Evolutionary conservation across 2,888 invertebrate species (phyloP).

Genomic region (Lasioglossum marginatum): DNA sequence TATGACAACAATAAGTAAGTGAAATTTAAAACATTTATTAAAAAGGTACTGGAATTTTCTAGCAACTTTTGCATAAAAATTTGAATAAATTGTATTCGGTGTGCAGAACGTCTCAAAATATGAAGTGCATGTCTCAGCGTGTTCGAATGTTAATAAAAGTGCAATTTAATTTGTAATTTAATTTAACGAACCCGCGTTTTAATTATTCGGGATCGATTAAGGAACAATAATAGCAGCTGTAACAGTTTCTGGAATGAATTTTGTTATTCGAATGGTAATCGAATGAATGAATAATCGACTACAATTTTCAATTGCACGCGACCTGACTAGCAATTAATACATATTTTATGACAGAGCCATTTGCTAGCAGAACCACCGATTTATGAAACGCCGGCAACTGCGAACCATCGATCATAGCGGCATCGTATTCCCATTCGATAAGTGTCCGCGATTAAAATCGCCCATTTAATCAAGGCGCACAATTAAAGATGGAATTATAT

Average conservation of each 20-base stretch:
- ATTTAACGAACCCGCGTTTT: background rate
- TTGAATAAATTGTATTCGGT: background rate
- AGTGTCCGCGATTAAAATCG: constrained; percentile 40
- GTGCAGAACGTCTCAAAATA: background rate
- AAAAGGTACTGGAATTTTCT: background rate
- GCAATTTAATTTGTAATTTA: background rate
- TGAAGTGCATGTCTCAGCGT: too few species aligned
- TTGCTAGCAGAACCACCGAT: constrained; percentile 12
- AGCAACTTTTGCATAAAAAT: background rate
- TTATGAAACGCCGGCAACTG: background rate
- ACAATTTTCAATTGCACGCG: background rate
- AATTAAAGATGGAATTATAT: constrained; percentile 36
- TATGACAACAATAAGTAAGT: too few species aligned
- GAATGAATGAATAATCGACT: background rate
- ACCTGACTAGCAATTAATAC: background rate
- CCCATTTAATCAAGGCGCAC: constrained; percentile 28
- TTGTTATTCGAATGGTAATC: background rate
- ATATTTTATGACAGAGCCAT: background rate
- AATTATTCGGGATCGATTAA: background rate
- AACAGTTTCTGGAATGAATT: background rate
- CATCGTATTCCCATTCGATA: constrained; percentile 33
- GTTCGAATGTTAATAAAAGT: background rate
- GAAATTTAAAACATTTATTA: too few species aligned
- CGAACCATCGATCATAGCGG: constrained; percentile 4
- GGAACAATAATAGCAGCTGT: background rate